phyloP scores from a whole-genome alignment of 1,140 invertebrate genomes.

The Apis dorsata region DNA sequence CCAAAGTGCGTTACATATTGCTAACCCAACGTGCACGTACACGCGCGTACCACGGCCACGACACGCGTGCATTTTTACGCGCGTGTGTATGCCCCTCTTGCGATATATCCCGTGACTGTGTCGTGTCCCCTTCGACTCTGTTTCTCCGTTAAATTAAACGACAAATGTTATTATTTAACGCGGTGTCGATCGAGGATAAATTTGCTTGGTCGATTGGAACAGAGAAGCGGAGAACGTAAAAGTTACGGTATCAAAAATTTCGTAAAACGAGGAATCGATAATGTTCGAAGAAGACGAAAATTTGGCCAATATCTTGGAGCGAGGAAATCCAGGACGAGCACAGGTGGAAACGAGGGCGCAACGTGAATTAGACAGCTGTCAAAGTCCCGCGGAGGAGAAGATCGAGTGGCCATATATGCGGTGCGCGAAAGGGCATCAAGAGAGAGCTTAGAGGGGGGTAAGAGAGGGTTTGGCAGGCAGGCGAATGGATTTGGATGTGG shows the following conservation, averaged over 20 bases:
- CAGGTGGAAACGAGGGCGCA: conserved; percentile 59
- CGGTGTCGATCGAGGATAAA: no score
- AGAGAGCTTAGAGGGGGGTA: conserved; percentile 59
- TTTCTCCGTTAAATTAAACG: no score
- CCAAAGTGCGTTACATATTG: conserved; percentile 78
- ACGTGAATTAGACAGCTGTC: conserved; percentile 71
- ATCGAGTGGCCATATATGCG: conserved; percentile 69
- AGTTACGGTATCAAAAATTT: no score
- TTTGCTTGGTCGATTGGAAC: no score
- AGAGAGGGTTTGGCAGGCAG: conserved; percentile 59
- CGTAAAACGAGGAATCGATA: no score
- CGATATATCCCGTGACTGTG: conserved; percentile 50
- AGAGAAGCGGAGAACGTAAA: no score
- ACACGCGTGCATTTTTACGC: conserved; percentile 40
- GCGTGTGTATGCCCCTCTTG: background rate
- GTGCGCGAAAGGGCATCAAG: conserved; percentile 68
- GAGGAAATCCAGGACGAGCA: conserved; percentile 55
- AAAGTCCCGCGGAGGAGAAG: conserved; percentile 67
- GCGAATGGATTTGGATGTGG: conserved; percentile 68
- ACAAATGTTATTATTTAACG: no score
- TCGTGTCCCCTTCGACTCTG: conserved; percentile 35
- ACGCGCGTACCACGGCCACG: background rate
- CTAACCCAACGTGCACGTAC: conserved; percentile 35
- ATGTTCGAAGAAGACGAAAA: no score
- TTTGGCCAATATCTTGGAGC: background rate